Percentiles rank a stretch among this genome's conserved stretches.
Evolutionary conservation across 2,113 vertebrate genomes (phyloP).

Genomic region (Pluvianellus socialis): DNA sequence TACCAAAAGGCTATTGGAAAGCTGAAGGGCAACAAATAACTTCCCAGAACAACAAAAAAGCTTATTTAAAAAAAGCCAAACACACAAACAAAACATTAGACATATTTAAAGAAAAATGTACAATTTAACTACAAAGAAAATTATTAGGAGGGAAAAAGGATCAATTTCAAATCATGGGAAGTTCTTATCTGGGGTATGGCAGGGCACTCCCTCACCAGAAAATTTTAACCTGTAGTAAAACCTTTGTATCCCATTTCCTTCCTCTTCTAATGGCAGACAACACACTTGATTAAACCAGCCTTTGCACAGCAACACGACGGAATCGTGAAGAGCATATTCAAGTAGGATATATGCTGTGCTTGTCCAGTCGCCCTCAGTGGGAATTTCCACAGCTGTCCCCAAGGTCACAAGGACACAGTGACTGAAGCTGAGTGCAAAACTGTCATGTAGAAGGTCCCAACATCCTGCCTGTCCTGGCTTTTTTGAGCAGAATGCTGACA

Average conservation of each 20-base stretch:
- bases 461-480: fast-evolving
- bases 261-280: not conserved
- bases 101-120: not conserved
- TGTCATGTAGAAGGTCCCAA: not conserved
- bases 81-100: not conserved
- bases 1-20: not conserved
- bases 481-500: not conserved
- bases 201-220: not conserved
- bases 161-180: not conserved
- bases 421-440: not conserved
- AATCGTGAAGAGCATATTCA: fast-evolving
- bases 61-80: not conserved
- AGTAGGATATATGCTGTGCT: not conserved
- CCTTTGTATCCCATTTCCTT: not conserved
- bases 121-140: not conserved
- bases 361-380: fast-evolving
- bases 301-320: not conserved
- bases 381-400: not conserved
- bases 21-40: not conserved
- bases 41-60: not conserved
- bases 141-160: not conserved
- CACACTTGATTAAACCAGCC: not conserved
- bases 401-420: fast-evolving
- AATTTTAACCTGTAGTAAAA: not conserved
- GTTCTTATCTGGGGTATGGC: not conserved